Conservation (phyloP, 2,797 vertebrate species). For the Melanogrammus aeglefinus region DNA sequence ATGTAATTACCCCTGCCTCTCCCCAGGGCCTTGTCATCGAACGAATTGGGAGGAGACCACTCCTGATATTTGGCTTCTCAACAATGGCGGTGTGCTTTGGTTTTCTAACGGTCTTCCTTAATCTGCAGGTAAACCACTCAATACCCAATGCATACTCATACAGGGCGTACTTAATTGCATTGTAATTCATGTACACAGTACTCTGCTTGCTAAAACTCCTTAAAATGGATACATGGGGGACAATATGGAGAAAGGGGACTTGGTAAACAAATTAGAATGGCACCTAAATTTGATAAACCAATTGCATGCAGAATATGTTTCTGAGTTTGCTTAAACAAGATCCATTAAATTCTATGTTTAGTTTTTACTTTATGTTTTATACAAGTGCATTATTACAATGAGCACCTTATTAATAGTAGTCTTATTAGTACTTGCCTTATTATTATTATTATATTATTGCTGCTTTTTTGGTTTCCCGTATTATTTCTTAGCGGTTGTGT, state of each 20-base stretch:
- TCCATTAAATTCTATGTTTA: neutral
- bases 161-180: neutral
- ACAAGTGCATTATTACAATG: neutral
- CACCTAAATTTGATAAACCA: neutral
- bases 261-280: neutral
- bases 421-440: neutral
- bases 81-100: slow-evolving; percentile 86
- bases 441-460: neutral
- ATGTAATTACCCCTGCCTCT: neutral
- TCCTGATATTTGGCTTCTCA: slow-evolving; percentile 89
- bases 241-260: no score
- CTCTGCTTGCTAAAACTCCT: neutral
- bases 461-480: neutral
- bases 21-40: slow-evolving; percentile 88
- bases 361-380: neutral
- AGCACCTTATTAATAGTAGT: neutral
- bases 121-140: slow-evolving; percentile 80
- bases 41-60: slow-evolving; percentile 79
- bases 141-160: neutral
- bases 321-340: no score
- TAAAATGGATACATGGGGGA: neutral
- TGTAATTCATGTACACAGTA: neutral
- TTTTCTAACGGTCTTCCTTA: slow-evolving; percentile 84
- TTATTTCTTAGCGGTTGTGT: neutral
- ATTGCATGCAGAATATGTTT: no score